Evolutionary conservation across 2,113 vertebrate genomes (phyloP), one percentile per base, ranked within the genome.

Genomic region (Sterrhoptilus dennistouni): DNA sequence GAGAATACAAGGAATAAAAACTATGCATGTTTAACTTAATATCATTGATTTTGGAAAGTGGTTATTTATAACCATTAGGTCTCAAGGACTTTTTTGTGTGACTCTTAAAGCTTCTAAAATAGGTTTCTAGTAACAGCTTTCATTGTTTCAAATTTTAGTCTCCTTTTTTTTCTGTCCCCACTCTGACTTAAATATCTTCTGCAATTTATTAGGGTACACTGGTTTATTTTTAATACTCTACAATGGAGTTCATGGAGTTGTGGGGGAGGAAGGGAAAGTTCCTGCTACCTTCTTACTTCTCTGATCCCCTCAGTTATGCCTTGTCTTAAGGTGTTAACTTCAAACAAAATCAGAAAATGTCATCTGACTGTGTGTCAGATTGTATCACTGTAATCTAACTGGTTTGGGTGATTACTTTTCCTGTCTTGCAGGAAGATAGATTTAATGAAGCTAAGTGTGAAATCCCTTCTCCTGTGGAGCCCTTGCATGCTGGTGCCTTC

Each of bases 1-100:
- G 83, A 78, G 60, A 83, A 87, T 87, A 31, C 11, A 81, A 80
- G 36, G 56, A 94, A 85, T 95, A 94, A 95, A 95, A 95, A 7
- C 12, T 53, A 2, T 64, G 38, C 11, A 25, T 81, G 88, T 70
- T 89, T 65, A 78, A 87, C 25, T 66, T 78, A 7, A 17, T 63
- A 21, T 33, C 18, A 23, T 3, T 78, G 59, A 78, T 87, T 93
- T 78, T 84, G 50, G 31, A 81, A 91, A 81, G 65, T 25, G 12
- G 5, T 90, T 82, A 82, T 91, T 93, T 81, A n/a, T 70, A 81
- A 27, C 35, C 36, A 5, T 50, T 45, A 68, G 38, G 25, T 49
- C 57, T 33, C 0, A 1, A 70, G 38, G 35, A 66, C 22, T 29
- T 44, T 21, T 71, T 53, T 63, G 25, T 14, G 1, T 88, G 25